These are phyloP conservation scores for Euzophera pinguis DNA, from an alignment of 2,888 invertebrate genomes.

Conservation along the genomic window DNA sequence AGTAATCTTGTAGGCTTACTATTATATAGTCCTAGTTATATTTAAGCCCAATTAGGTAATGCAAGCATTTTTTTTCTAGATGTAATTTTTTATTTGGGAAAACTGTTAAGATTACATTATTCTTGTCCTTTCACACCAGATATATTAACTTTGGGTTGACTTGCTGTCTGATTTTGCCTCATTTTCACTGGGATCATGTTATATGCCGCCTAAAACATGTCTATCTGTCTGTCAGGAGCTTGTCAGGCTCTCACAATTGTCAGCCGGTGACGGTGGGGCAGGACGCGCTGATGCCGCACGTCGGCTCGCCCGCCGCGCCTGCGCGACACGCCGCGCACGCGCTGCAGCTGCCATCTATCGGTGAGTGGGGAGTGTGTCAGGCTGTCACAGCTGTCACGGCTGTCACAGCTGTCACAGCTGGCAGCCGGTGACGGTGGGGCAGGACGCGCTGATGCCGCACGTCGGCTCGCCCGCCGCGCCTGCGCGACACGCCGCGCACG, in stretches of 20 bases:
- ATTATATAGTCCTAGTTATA: too few relatives aligned
- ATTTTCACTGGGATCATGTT: too few relatives aligned
- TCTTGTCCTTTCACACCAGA: too few relatives aligned
- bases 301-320: constrained; percentile 24
- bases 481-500: constrained; percentile 25
- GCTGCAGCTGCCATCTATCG: constrained; percentile 54
- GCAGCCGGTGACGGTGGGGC: constrained; percentile 44
- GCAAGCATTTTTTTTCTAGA: too few relatives aligned
- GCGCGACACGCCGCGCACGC: constrained; percentile 27
- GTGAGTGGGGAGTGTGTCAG: constrained; percentile 31
- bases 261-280: constrained; percentile 45
- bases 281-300: constrained; percentile 49
- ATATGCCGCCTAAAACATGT: too few relatives aligned
- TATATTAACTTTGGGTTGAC: too few relatives aligned
- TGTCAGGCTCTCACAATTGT: constrained; percentile 28
- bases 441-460: constrained; percentile 50
- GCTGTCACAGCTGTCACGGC: too few relatives aligned
- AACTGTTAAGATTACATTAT: too few relatives aligned
- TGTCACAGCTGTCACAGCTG: constrained; percentile 26
- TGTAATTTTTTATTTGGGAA: too few relatives aligned
- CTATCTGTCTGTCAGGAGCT: constrained; percentile 41
- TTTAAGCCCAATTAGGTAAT: too few relatives aligned
- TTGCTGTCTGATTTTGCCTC: too few relatives aligned
- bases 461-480: constrained; percentile 24
- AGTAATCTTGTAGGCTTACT: background rate